These are phyloP conservation scores for Cryptotis parvus DNA, from an alignment of 2,113 vertebrate species.

Conservation along the genomic window DNA sequence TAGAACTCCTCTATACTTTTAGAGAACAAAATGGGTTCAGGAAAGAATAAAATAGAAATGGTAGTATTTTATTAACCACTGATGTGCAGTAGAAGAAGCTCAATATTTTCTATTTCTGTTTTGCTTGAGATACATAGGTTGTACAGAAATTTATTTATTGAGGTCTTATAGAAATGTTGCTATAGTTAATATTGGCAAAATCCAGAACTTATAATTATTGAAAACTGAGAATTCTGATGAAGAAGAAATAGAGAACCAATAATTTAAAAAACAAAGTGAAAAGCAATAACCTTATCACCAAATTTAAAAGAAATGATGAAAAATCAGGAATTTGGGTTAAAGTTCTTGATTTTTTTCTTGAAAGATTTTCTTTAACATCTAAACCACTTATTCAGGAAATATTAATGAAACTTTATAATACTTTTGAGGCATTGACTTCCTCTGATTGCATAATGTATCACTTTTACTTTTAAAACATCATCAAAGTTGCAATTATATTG, in stretches of 20 bases:
- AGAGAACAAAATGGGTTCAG: neutral
- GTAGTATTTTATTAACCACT: conserved; percentile 11
- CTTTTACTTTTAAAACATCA: conserved; percentile 41
- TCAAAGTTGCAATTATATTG: conserved; percentile 69
- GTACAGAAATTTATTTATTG: neutral
- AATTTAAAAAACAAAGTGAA: conserved; percentile 16
- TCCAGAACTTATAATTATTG: neutral
- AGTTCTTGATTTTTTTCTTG: conserved; percentile 46
- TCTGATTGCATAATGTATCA: conserved; percentile 26
- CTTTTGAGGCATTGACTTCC: conserved; percentile 48
- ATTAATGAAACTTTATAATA: conserved; percentile 51
- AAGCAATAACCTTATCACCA: neutral
- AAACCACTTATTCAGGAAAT: conserved; percentile 52
- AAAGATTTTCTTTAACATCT: conserved; percentile 42
- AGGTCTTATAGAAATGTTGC: neutral
- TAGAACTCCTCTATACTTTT: conserved; percentile 56
- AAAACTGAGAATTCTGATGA: neutral
- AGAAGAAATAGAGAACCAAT: neutral
- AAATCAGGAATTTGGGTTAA: neutral
- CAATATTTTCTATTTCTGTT: neutral
- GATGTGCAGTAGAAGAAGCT: neutral
- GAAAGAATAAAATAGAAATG: neutral
- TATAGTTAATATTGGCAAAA: neutral
- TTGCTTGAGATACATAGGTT: neutral
- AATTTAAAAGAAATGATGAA: neutral